Evolutionary conservation across 2,113 vertebrate species (phyloP), one percentile per base, ranked within the genome.

Genomic region (Eleginops maclovinus): DNA sequence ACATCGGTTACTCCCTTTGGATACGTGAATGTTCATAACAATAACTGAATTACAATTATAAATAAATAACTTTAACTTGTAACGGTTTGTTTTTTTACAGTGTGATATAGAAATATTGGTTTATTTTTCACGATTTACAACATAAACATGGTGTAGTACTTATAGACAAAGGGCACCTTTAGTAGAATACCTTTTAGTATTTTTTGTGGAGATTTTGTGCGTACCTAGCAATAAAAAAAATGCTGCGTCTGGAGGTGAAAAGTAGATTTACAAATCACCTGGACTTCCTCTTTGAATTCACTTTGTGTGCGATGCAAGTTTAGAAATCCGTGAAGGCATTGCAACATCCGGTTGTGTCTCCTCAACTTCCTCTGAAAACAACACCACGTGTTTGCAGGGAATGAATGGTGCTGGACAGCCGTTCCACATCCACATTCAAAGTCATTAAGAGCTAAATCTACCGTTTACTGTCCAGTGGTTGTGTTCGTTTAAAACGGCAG

Each of bases 351-450:
- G 60, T 77, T 0, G 1, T 1, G 0, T 15, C 9, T 2, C 14
- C 19, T 10, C 36, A 0, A 77, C 77, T 91, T 91, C 88, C 91
- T 1, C 9, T 59, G 53, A 92, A 87, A 91, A 90, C 88, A 90
- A 89, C 13, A 19, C 67, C 89, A 89, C 88, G 71, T 89, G 91
- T 80, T 51, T 73, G 17, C 3, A 11, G 40, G 1, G 16, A 65
- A 55, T 47, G 64, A 64, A 58, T 36, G 64, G 21, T 4, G 0
- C 3, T 60, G 49, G 73, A 71, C 65, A 21, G 47, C 7, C 3
- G 0, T 0, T 9, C 13, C 49, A 40, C 51, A 8, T 2, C 31
- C 22, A 19, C 15, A 7, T 11, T 28, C 0, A 31, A 0, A 47
- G 0, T 9, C 47, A 1, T 19, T 73, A 51, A 17, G 0, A 53